Evolutionary conservation across 2,113 vertebrate genomes (phyloP).

Genomic region (Stegastes partitus): DNA sequence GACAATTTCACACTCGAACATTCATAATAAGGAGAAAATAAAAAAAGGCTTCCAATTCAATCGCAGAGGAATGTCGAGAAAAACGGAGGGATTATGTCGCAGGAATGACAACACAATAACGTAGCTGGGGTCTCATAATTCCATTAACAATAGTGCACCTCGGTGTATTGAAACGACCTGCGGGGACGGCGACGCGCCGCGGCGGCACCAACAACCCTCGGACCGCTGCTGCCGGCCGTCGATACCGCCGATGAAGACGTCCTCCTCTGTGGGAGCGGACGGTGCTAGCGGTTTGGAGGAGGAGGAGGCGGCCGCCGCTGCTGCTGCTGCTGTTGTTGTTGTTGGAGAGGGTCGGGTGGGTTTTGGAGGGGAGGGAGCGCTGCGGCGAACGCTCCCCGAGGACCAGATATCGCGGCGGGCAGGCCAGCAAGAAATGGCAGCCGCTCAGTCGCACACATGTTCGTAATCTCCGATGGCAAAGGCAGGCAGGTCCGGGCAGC

Average conservation of each 20-base stretch:
- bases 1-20: constrained; percentile 52
- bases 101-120: constrained; percentile 61
- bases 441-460: constrained; percentile 40
- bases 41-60: constrained; percentile 49
- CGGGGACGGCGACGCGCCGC: constrained; percentile 26
- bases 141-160: constrained; percentile 60
- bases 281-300: constrained; percentile 47
- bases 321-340: constrained; percentile 30
- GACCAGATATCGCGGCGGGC: constrained; percentile 68
- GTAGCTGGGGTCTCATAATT: constrained; percentile 48
- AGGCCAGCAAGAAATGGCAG: constrained; percentile 68
- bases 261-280: constrained; percentile 55
- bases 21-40: constrained; percentile 22
- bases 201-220: constrained; percentile 63
- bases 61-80: constrained; percentile 71
- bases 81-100: constrained; percentile 45
- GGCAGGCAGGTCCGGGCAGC: constrained; percentile 75
- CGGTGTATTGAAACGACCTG: constrained; percentile 54
- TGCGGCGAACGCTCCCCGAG: constrained; percentile 52
- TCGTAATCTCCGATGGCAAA: constrained; percentile 80
- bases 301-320: too few relatives aligned
- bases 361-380: constrained; percentile 39
- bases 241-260: constrained; percentile 58
- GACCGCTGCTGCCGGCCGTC: constrained; percentile 34
- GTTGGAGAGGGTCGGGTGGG: constrained; percentile 64